Evolutionary conservation across 2,888 invertebrate genomes (phyloP), one percentile per base, ranked within the genome.

Genomic region (Drosophila pseudotalamancana): DNA sequence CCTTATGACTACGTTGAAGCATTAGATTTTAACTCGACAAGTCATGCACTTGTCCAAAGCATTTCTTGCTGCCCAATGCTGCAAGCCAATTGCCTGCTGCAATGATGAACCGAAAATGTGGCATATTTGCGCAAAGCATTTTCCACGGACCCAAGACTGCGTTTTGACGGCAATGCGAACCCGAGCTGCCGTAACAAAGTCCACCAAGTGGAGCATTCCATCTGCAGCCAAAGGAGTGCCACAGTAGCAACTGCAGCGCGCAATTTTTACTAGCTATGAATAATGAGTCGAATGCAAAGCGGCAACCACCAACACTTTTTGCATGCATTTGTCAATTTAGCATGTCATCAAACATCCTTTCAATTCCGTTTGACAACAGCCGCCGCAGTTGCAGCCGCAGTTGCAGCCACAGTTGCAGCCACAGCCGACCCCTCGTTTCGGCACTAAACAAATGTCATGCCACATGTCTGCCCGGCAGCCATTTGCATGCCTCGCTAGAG

Each of bases 311-410:
- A 67, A 61, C 57, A 71, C 67, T 65, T 78, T 82, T 88, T 87
- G 88, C 88, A 89, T 88, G 90, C 90, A 89, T 89, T 88, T 84
- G 82, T 79, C 90, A 90, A 89, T 89, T 89, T 88, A 87, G 90
- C 89, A 89, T 90, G 78, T 77, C 78, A 83, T 88, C 86, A 88
- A 89, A 89, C 89, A 89, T 89, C 89, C 90, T 89, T 88, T 88
- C 76, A 70, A 79, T 87, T 73, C 67, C 64, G 72, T 84, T 84
- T 85, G 84, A 89, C 77, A 73, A 63, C 55, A 65, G 77, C 86
- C 69, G 81, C 64, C 55, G 9, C n/a, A 3, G 50, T n/a, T 16
- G 25, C 40, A 3, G 40, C 4, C 14, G 4, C 21, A 6, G 23
- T 4, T 12, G 14, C 34, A 18, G 18, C 18, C 25, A n/a, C n/a